Evolutionary conservation across 2,888 invertebrate genomes (phyloP).

Genomic region (Ormyrus pomaceus): DNA sequence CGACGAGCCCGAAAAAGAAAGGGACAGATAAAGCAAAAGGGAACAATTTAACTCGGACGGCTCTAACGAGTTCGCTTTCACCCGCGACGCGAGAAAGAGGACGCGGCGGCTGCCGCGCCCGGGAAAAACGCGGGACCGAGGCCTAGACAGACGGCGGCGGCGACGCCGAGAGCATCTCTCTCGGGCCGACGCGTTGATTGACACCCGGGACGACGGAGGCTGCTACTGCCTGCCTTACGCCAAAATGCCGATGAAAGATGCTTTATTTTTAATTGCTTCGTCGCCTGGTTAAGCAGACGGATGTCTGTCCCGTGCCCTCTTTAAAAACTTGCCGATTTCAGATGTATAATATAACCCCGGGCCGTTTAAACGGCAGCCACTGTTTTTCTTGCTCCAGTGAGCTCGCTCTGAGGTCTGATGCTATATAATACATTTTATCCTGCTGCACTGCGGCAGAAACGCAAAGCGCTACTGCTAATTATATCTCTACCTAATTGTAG

Average conservation of each 20-base stretch:
- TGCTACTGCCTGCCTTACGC: constrained; percentile 56
- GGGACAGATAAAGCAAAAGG: constrained; percentile 43
- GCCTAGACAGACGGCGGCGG: neutral
- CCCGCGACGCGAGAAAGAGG: constrained; percentile 46
- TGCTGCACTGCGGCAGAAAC: too few species aligned
- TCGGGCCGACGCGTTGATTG: constrained; percentile 52
- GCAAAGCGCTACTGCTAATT: too few species aligned
- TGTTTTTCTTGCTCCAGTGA: too few species aligned
- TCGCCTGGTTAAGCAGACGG: constrained; percentile 50
- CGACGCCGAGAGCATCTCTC: constrained; percentile 19
- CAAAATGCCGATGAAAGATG: constrained; percentile 74
- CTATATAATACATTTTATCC: too few species aligned
- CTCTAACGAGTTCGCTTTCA: constrained; percentile 71
- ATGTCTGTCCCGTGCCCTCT: constrained; percentile 17
- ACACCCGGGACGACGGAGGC: constrained; percentile 56
- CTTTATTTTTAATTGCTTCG: constrained; percentile 72
- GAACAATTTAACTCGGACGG: constrained; percentile 65
- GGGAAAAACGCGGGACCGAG: constrained; percentile 35
- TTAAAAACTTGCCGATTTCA: constrained; percentile 47
- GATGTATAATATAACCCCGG: constrained; percentile 16
- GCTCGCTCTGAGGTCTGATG: too few species aligned
- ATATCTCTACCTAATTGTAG: too few species aligned
- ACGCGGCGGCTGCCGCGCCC: constrained; percentile 10
- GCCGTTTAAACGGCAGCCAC: too few species aligned
- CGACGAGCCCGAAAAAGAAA: constrained; percentile 31